These are phyloP conservation scores for Sialis fuliginosa DNA, from an alignment of 2,888 invertebrate genomes.

Conservation along the genomic window DNA sequence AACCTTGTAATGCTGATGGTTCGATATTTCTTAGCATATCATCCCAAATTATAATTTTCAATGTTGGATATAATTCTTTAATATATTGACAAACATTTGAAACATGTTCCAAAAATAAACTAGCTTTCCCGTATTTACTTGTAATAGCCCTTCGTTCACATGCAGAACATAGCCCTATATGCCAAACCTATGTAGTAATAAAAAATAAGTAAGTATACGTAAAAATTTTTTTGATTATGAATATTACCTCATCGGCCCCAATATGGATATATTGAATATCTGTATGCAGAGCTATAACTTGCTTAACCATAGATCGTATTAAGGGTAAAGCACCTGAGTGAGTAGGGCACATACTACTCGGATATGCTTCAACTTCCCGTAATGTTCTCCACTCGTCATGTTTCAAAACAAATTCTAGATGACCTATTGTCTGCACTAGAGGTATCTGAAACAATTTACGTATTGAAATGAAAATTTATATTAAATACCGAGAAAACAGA, in stretches of 20 bases:
- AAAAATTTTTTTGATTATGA: not conserved
- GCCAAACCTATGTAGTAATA: constrained; percentile 42
- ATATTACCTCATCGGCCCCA: constrained; percentile 56
- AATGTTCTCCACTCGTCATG: constrained; percentile 44
- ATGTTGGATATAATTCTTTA: constrained; percentile 38
- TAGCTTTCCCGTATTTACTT: constrained; percentile 31
- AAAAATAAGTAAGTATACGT: constrained; percentile 2
- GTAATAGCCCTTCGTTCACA: constrained; percentile 31
- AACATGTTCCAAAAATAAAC: constrained; percentile 50
- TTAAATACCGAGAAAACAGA: not conserved
- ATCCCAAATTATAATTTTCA: constrained; percentile 67
- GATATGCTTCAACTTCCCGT: constrained; percentile 45
- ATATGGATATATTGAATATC: constrained; percentile 52
- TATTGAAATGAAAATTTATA: not conserved
- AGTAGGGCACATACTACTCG: constrained; percentile 59
- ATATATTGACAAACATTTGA: constrained; percentile 38
- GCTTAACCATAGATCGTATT: constrained; percentile 49
- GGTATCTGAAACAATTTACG: constrained; percentile 31
- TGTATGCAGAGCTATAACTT: constrained; percentile 49
- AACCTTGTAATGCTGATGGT: constrained; percentile 36
- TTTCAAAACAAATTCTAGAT: constrained; percentile 70
- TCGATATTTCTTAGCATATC: constrained; percentile 60
- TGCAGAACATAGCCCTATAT: constrained; percentile 39
- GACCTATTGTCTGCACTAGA: constrained; percentile 74
- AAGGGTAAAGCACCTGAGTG: constrained; percentile 39